Base-by-base conservation (phyloP, 2,888 invertebrate species). In the Macrostomum cliftonense region DNA sequence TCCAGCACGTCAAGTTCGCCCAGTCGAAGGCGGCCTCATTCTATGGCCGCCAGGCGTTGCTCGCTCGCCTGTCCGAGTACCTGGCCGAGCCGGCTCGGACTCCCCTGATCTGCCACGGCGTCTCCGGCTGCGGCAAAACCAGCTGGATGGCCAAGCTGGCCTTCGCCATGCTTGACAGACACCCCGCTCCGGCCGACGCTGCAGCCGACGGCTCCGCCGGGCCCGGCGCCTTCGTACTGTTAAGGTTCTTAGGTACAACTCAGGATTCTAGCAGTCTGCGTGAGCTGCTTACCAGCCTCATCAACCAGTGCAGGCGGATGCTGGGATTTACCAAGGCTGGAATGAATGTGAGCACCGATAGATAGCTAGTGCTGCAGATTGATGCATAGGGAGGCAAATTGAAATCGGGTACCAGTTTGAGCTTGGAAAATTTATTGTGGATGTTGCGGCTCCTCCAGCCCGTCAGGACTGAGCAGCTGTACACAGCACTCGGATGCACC, bases 71-170 rank as follows among this genome's bases (percentile, higher is more conserved):
- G 68, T 74, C 79, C 59, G 75, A 80, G 74, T 19, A 19, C 19
- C 28, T 14, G 17, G 28, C 28, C 28, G 9, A 28, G 28, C 28
- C 28, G 4, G 28, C 28, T 9, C 4, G 28, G 5, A 74, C 53
- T 17, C 83, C 83, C 0, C 68, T 85, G 51, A 77, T 83, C 13
- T 70, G 86, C 50, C 78, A 80, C 53, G 85, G 84, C 0, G 77
- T 79, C 21, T 76, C 78, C n/a, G 85, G 85, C 12, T 80, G 81
- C 65, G 85, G 85, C 1, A 85, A 85, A 70, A 83, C 82, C 2
- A 81, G 82, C 1, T 71, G 84, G 7, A 74, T 83, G 38, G 81
- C 85, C 1, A 76, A 81, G 54, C 78, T 81, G 12, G 78, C 80
- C 28, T 28, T 28, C 28, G 28, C 28, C 28, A 28, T 28, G 28